Evolutionary conservation across 2,113 vertebrate genomes (phyloP).

Genomic region (Myxocyprinus asiaticus): DNA sequence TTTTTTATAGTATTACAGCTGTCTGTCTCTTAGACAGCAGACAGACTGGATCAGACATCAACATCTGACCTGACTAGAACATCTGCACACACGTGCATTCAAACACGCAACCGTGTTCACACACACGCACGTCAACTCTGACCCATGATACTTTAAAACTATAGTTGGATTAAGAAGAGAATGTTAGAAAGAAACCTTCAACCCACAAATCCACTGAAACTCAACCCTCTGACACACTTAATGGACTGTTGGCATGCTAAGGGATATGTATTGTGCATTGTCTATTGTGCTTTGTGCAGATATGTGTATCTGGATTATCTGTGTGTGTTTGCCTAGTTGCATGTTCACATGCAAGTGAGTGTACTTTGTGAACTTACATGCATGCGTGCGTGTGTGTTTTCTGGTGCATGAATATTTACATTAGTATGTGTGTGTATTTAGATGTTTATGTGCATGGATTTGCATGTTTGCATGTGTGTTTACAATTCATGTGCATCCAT

Average conservation of each 20-base stretch:
- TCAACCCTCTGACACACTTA: conserved; percentile 42
- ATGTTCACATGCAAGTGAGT: not conserved
- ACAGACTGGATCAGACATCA: conserved; percentile 18
- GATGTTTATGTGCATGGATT: too few species aligned
- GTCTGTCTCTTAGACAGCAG: conserved; percentile 31
- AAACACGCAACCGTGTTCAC: not conserved
- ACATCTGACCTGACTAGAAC: not conserved
- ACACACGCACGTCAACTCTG: conserved; percentile 6
- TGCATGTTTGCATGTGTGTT: too few species aligned
- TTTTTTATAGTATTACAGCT: not conserved
- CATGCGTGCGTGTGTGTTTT: not conserved
- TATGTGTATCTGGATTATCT: not conserved
- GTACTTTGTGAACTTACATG: not conserved
- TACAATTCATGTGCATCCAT: too few species aligned
- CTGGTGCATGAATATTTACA: too few species aligned
- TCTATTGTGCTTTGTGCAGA: conserved; percentile 17
- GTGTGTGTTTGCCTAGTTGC: not conserved
- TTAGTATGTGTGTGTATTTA: too few species aligned
- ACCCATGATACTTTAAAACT: conserved; percentile 32
- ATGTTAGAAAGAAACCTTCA: conserved; percentile 26
- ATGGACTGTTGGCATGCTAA: not conserved
- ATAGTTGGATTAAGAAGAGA: conserved; percentile 37
- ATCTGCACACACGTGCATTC: conserved; percentile 2
- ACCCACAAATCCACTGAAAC: conserved; percentile 44
- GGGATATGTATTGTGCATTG: not conserved